These are phyloP conservation scores for Corythucha ciliata DNA, from an alignment of 2,888 invertebrate species.

Conservation along the genomic window DNA sequence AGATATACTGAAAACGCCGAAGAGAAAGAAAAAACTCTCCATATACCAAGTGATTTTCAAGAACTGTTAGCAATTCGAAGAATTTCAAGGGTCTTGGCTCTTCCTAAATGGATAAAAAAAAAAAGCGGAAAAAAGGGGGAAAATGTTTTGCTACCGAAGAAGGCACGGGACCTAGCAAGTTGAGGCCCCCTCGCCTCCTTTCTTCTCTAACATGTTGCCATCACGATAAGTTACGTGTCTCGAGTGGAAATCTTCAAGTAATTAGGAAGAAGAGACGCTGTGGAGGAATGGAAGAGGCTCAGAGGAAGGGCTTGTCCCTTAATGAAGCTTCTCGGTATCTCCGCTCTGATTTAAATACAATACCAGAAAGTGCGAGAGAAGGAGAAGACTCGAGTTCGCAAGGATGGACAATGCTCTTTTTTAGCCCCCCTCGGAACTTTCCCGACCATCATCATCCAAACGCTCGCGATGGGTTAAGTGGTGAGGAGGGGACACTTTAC, in stretches of 20 bases:
- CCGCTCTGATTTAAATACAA: constrained; percentile 27
- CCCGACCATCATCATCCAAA: too few relatives aligned
- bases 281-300: too few relatives aligned
- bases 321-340: constrained; percentile 18
- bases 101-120: background rate
- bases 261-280: constrained; percentile 17
- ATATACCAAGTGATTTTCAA: too few relatives aligned
- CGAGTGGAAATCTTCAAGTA: constrained; percentile 21
- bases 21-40: too few relatives aligned
- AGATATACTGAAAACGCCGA: too few relatives aligned
- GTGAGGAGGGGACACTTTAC: constrained; percentile 13
- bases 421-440: constrained; percentile 11
- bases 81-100: background rate
- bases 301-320: constrained; percentile 21
- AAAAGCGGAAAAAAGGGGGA: background rate
- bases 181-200: too few relatives aligned
- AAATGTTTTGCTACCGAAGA: too few relatives aligned
- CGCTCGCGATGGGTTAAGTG: too few relatives aligned
- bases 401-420: constrained; percentile 21
- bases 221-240: constrained; percentile 24
- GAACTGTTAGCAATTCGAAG: background rate
- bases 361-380: constrained; percentile 8
- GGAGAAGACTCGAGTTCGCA: constrained; percentile 1
- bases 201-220: background rate
- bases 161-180: too few relatives aligned